Percentiles rank a stretch among this genome's conserved stretches.
These are phyloP conservation scores for Noturus placidus DNA, from an alignment of 2,113 vertebrate genomes.

Conservation along the genomic window DNA sequence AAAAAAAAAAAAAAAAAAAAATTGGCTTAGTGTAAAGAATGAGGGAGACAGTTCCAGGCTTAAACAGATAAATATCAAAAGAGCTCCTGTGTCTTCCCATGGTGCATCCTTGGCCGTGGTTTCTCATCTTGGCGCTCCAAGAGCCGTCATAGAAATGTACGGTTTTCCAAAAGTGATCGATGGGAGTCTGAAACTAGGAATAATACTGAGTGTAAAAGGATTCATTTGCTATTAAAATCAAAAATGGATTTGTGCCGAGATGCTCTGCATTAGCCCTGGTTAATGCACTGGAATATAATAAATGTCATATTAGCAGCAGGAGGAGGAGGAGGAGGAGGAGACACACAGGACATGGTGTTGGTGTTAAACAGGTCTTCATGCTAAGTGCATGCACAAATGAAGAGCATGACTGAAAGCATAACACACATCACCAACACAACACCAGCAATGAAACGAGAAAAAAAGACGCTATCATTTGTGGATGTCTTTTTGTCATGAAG, in stretches of 20 bases:
- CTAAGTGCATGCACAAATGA: not conserved
- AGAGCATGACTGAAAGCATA: not conserved
- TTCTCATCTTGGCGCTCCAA: not conserved
- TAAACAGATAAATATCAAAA: slow-evolving; percentile 14
- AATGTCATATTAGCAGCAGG: not conserved
- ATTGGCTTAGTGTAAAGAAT: not conserved
- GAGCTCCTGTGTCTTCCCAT: not conserved
- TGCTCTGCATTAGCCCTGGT: not conserved
- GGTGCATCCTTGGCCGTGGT: not conserved
- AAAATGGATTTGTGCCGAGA: not conserved
- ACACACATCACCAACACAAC: not conserved
- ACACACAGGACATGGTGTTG: not conserved
- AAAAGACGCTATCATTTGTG: not conserved
- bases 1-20: no score
- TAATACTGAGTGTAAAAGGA: not conserved
- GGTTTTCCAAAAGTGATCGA: not conserved
- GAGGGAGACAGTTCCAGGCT: not conserved
- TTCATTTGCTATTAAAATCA: not conserved
- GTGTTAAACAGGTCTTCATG: not conserved
- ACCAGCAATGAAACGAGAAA: not conserved
- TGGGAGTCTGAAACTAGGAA: not conserved
- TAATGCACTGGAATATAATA: not conserved
- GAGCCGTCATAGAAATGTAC: not conserved
- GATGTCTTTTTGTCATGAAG: not conserved
- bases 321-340: not conserved